Conservation (phyloP, 2,113 vertebrate genomes). For the Clarias macrocephalus region DNA sequence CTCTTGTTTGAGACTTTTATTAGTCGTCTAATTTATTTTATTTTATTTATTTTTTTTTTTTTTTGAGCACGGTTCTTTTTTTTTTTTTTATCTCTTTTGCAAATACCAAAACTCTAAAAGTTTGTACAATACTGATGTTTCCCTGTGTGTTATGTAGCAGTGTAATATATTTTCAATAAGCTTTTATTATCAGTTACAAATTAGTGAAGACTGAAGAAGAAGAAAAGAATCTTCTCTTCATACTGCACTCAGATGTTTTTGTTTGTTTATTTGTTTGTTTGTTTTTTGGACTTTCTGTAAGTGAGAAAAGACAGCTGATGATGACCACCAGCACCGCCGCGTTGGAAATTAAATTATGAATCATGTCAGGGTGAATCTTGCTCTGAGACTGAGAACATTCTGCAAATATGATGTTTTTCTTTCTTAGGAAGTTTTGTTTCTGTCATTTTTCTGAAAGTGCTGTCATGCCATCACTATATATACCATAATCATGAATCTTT, state of each 20-base stretch:
- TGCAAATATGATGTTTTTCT: not conserved
- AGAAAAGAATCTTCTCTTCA: not conserved
- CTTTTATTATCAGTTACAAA: not conserved
- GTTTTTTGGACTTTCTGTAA: not conserved
- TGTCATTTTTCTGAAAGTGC: not conserved
- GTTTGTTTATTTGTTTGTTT: too few relatives aligned
- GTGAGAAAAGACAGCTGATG: slow-evolving; percentile 13
- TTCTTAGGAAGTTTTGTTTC: not conserved
- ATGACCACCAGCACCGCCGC: not conserved
- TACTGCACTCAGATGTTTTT: not conserved
- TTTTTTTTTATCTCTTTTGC: not conserved
- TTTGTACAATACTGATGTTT: not conserved
- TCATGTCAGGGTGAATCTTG: not conserved
- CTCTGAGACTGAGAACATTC: not conserved
- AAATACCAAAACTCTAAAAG: not conserved
- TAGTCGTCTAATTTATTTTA: not conserved
- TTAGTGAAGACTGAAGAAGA: not conserved
- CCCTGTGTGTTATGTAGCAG: not conserved
- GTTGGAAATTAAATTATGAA: not conserved
- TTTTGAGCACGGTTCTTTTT: not conserved
- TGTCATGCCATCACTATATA: not conserved
- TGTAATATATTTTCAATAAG: not conserved
- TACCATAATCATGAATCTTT: not conserved
- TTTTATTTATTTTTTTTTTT: not conserved
- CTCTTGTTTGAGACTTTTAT: not conserved